Percentiles rank a stretch among this genome's conserved stretches.
Conservation (phyloP, 2,888 invertebrate genomes). For the Agonopterix alstromeriana region DNA sequence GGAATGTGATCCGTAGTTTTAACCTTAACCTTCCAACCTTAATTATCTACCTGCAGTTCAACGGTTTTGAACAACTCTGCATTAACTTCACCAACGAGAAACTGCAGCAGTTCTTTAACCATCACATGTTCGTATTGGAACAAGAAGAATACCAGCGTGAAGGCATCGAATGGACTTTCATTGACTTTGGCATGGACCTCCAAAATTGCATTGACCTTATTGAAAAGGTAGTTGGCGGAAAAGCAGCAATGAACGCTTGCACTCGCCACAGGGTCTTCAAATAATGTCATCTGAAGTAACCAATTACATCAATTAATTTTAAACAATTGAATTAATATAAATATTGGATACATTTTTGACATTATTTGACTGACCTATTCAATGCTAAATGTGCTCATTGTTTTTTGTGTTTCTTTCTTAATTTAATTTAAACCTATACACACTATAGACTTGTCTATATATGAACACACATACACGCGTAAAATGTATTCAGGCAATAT, state of each 20-base stretch:
- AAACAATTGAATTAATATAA: neutral
- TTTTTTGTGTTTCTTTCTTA: constrained; percentile 37
- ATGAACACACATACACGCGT: constrained; percentile 1
- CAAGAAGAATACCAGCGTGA: constrained; percentile 97
- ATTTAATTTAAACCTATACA: constrained; percentile 22
- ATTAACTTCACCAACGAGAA: constrained; percentile 99
- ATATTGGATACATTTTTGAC: constrained; percentile 12
- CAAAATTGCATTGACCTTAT: constrained; percentile 96
- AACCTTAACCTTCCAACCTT: constrained; percentile 52
- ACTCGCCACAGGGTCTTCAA: constrained; percentile 58
- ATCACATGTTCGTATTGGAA: constrained; percentile 98
- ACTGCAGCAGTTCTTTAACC: constrained; percentile 99
- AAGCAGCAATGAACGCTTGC: constrained; percentile 71
- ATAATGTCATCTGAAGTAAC: constrained; percentile 24
- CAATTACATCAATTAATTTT: no score
- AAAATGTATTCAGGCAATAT: neutral
- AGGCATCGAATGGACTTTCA: constrained; percentile 97
- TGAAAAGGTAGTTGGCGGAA: constrained; percentile 88
- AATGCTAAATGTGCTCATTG: constrained; percentile 55
- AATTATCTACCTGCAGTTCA: constrained; percentile 82
- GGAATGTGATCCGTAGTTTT: constrained; percentile 65
- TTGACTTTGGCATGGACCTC: constrained; percentile 98
- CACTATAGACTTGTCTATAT: constrained; percentile 14
- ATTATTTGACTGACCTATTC: constrained; percentile 48
- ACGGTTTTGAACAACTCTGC: constrained; percentile 98